Base-by-base conservation (phyloP, 2,113 vertebrate genomes). In the Procavia capensis region DNA sequence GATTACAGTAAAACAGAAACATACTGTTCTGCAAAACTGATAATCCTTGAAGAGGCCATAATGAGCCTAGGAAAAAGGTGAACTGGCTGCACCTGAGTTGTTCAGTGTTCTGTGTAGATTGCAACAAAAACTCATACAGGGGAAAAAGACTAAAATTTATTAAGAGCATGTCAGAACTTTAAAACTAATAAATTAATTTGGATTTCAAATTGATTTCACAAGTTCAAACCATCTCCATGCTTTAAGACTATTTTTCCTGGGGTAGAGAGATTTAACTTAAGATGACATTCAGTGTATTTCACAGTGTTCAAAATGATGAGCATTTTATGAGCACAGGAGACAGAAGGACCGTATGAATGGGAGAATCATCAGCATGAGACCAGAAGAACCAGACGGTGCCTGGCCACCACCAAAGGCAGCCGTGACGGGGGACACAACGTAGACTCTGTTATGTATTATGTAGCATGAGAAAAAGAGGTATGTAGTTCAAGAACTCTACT, bases 1-100 rank as follows among this genome's bases (percentile, higher is more conserved):
- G 41, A 89, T 81, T 93, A 61, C 27, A 34, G 36, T 90, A 36
- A 90, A 80, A 80, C 54, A 95, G 72, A 68, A 90, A 93, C 72
- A 64, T 81, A 7, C 45, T 24, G 20, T 75, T 85, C 80, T 81
- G 57, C 5, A 64, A 81, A 90, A 90, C 45, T 68, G 47, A 82
- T 79, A 57, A 75, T 75, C 16, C 61, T 94, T 74, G 36, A 83
- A 90, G 81, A 90, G 16, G 45, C 57, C 25, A 19, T 4, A 47
- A 78, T 41, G 61, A 90, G 9, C 39, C 59, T 36, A 54, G 43
- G 61, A 85, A 85, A 81, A 41, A 10, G 14, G 74, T 78, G 54
- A 43, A 82, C 66, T 41, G 47, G 50, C n/a, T 85, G 43, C 63
- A 85, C 25, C 66, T 57, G 34, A 86, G 61, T 91, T 82, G 83